Evolutionary conservation across 2,888 invertebrate genomes (phyloP), one percentile per base, ranked within the genome.

Genomic region (Hypselothyrea guttata): DNA sequence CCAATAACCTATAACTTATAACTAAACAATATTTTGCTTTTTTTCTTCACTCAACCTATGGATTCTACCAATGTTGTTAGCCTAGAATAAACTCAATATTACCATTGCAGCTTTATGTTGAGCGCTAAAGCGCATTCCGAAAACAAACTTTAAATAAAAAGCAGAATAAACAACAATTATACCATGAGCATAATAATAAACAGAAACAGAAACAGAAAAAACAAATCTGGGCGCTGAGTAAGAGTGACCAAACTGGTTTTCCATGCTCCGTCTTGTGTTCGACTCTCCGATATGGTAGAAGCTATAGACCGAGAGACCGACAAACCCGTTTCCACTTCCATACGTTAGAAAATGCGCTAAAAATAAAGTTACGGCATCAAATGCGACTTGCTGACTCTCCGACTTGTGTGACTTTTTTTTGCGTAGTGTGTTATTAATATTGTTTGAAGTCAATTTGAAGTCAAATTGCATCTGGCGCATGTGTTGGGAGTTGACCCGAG

Each of bases 201-300:
- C 42, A 37, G 27, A 13, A 38, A 27, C 31, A 69, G 49, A 41
- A 59, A 62, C 51, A 56, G 38, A 4, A 41, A 66, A 40, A 67
- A 70, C 63, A 55, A 73, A 83, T 69, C 60, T 63, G 11, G 11
- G 40, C 37, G 35, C 54, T 62, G 73, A 71, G 75, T 84, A 86
- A 86, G 75, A 82, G 84, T 86, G 82, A 75, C 61, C 75, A 82
- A 87, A 86, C 86, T 63, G 79, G 87, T 86, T 86, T 70, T 45
- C 28, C 58, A 67, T 71, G 61, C 64, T 66, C 62, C 57, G 61
- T 59, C 37, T 55, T 61, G 40, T 54, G 44, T 31, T 46, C 8
- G 9, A n/a, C 38, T 38, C 11, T 11, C 22, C 33, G 40, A 28
- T 65, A 41, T 31, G 40, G 22, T 68, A 84, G 61, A 69, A 68